Base-by-base conservation (phyloP, 2,797 vertebrate species). In the Aphelocoma californica region DNA sequence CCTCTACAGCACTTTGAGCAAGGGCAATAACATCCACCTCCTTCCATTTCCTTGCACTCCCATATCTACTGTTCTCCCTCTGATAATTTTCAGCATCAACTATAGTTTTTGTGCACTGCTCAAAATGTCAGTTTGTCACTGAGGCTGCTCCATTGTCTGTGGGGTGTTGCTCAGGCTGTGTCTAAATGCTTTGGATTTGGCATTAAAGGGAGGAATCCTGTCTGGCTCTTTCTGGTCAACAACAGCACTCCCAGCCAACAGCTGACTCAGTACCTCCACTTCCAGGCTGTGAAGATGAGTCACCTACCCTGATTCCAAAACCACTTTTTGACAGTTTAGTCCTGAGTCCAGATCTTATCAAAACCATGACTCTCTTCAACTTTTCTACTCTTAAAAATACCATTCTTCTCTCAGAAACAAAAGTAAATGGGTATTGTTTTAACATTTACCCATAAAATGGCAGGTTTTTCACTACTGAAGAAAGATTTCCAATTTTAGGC, bases 191-290 rank as follows among this genome's bases (percentile, higher is more conserved):
- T 72, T 1, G 2, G 28, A 92, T 87, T 91, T 90, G 84, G 65
- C 62, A 64, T 32, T 61, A 83, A 88, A 83, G 34, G 47, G 36
- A 91, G 51, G 87, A 93, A 84, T 70, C n/a, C 77, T 78, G 32
- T 57, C 56, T 87, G 67, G 18, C 29, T 82, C 36, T 67, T 93
- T 87, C 75, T 92, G 91, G 54, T 81, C 87, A 91, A 61, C 47
- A 94, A 3, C 40, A 79, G 50, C 18, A 36, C 10, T 83, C 47
- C 54, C 38, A 90, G 69, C 40, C 82, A 86, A 34, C 31, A 86
- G 62, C 82, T 95, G 92, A 91, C 77, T 93, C 89, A 92, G 48
- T 73, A 72, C 28, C 47, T 92, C 57, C 50, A 48, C 45, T 91
- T 94, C 32, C 66, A 91, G 66, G 42, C 80, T 90, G 18, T 3